Evolutionary conservation across 1,140 invertebrate genomes (phyloP).

Genomic region (Drosophila willistoni): DNA sequence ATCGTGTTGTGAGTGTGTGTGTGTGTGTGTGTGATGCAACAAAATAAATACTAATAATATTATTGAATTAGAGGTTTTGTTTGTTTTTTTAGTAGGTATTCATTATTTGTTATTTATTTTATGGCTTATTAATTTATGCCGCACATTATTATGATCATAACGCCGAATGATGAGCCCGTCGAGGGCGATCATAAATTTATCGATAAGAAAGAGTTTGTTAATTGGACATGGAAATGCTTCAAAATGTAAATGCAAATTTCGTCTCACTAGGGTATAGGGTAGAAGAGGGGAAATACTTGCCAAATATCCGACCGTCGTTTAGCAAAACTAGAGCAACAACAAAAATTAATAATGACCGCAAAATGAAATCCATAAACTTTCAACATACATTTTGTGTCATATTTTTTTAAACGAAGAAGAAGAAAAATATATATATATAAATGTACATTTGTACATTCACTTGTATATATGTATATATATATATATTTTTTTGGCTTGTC

Average conservation of each 20-base stretch:
- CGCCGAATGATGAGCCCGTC: slow-evolving; percentile 1
- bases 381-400: slow-evolving; percentile 45
- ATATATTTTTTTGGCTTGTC: neutral
- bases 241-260: slow-evolving; percentile 24
- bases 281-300: slow-evolving; percentile 26
- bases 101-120: slow-evolving; percentile 41
- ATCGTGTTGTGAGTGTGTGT: slow-evolving; percentile 1
- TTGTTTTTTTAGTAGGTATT: slow-evolving; percentile 16
- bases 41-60: slow-evolving; percentile 12
- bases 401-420: neutral
- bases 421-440: neutral
- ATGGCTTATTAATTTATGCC: slow-evolving; percentile 54
- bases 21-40: slow-evolving; percentile 32
- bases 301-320: slow-evolving; percentile 23
- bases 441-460: no score
- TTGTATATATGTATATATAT: no score
- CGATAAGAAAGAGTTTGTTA: slow-evolving; percentile 28
- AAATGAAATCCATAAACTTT: slow-evolving; percentile 31
- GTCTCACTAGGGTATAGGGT: neutral
- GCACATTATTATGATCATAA: slow-evolving; percentile 41
- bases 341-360: slow-evolving; percentile 15
- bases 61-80: neutral
- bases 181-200: slow-evolving; percentile 5
- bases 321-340: slow-evolving; percentile 33
- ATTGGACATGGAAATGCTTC: slow-evolving; percentile 17